These are phyloP conservation scores for Drosophila suzukii DNA, from an alignment of 1,140 invertebrate species.

Conservation along the genomic window DNA sequence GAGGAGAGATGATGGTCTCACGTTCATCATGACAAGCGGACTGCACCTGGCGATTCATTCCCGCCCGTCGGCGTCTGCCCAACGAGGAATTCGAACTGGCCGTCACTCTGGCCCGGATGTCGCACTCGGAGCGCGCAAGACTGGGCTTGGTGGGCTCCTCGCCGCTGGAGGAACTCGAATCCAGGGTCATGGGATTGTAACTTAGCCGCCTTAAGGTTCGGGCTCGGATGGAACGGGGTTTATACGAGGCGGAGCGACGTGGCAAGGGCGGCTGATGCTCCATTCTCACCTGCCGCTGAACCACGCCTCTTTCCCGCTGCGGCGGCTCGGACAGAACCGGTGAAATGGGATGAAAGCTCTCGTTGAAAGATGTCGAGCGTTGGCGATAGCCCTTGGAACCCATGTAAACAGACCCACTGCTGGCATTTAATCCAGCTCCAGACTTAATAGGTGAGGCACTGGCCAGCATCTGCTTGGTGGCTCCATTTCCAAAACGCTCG, in stretches of 20 bases:
- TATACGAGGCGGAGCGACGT: constrained; percentile 71
- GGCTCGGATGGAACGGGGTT: constrained; percentile 84
- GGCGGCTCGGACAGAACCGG: constrained; percentile 72
- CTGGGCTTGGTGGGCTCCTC: constrained; percentile 74
- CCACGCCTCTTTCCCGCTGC: constrained; percentile 25
- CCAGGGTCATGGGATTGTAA: constrained; percentile 85
- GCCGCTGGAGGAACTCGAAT: constrained; percentile 84
- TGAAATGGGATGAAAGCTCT: constrained; percentile 81
- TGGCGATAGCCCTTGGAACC: constrained; percentile 66
- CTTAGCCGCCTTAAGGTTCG: constrained; percentile 85
- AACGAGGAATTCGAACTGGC: constrained; percentile 56
- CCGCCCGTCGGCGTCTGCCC: constrained; percentile 65
- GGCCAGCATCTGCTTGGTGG: constrained; percentile 68
- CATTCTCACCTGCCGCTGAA: constrained; percentile 43
- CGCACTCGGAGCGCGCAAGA: constrained; percentile 84
- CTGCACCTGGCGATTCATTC: constrained; percentile 67
- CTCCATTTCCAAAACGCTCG: constrained; percentile 64
- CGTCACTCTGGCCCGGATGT: constrained; percentile 76
- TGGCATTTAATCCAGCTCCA: constrained; percentile 45
- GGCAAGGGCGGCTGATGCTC: constrained; percentile 38
- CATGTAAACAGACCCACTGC: constrained; percentile 66
- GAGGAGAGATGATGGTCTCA: constrained; percentile 58
- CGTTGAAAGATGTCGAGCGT: constrained; percentile 83
- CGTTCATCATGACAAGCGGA: constrained; percentile 73
- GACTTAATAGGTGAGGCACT: constrained; percentile 77